These are phyloP conservation scores for Corythaixoides concolor DNA, from an alignment of 2,113 vertebrate genomes.

Conservation along the genomic window DNA sequence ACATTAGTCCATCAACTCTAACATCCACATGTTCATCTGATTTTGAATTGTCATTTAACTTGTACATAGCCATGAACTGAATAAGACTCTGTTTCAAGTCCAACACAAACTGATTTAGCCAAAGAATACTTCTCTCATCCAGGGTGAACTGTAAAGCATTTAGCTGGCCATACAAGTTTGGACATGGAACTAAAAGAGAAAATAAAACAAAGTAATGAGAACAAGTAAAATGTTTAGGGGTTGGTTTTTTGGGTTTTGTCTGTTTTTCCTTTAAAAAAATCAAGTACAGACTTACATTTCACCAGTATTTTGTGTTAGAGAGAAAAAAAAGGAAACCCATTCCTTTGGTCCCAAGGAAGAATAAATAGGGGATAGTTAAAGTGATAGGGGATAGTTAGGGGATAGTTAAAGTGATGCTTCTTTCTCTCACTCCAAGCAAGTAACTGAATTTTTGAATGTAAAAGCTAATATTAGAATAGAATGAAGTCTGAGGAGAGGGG, in stretches of 20 bases:
- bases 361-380: neutral
- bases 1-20: constrained; percentile 93
- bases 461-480: neutral
- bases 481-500: neutral
- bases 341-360: neutral
- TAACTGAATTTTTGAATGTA: neutral
- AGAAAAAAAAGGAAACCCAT: neutral
- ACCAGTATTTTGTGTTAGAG: neutral
- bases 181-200: constrained; percentile 87
- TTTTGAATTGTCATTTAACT: constrained; percentile 91
- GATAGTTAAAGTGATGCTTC: neutral
- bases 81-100: constrained; percentile 95
- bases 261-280: neutral
- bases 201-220: neutral
- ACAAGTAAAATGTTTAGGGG: neutral
- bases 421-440: neutral
- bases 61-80: constrained; percentile 98
- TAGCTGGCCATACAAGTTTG: constrained; percentile 93
- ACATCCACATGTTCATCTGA: constrained; percentile 96
- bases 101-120: constrained; percentile 95
- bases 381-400: neutral
- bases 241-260: neutral
- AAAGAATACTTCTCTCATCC: constrained; percentile 93
- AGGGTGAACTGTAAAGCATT: constrained; percentile 96
- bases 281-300: fast-evolving